phyloP scores from a whole-genome alignment of 1,140 invertebrate species.

The Telenomus remus region DNA sequence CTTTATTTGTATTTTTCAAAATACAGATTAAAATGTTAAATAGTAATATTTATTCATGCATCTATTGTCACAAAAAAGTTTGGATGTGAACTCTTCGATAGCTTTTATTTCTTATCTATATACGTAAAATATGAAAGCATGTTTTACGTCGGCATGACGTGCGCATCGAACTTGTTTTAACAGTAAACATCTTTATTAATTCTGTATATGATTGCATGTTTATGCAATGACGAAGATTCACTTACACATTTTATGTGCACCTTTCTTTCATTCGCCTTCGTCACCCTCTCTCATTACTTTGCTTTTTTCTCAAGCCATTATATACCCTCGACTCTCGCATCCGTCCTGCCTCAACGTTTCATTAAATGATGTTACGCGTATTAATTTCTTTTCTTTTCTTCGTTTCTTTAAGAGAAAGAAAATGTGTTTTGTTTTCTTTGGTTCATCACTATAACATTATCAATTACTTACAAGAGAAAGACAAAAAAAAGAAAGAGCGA shows the following conservation, averaged over 20 bases:
- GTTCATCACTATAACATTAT: conserved; percentile 51
- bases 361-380: conserved; percentile 55
- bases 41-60: too few relatives aligned
- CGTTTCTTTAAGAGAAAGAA: conserved; percentile 39
- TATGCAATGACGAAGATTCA: conserved; percentile 41
- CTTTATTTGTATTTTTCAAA: too few relatives aligned
- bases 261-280: conserved; percentile 48
- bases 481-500: too few relatives aligned
- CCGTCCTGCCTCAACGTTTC: conserved; percentile 29
- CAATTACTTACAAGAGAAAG: conserved; percentile 51
- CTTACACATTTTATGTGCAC: conserved; percentile 47
- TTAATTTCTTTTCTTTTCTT: conserved; percentile 49
- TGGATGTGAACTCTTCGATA: too few relatives aligned
- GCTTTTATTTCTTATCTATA: conserved; percentile 9
- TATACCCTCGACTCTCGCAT: conserved; percentile 39
- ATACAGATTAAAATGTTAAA: too few relatives aligned
- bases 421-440: conserved; percentile 50
- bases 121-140: conserved; percentile 11
- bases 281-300: conserved; percentile 53
- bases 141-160: conserved; percentile 13
- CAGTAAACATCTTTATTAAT: conserved; percentile 45
- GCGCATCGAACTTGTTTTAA: conserved; percentile 35
- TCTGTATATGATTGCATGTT: conserved; percentile 39
- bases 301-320: conserved; percentile 41
- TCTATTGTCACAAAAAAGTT: too few relatives aligned